phyloP scores from a whole-genome alignment of 2,888 invertebrate genomes.

The Chrysodeixis includens region DNA sequence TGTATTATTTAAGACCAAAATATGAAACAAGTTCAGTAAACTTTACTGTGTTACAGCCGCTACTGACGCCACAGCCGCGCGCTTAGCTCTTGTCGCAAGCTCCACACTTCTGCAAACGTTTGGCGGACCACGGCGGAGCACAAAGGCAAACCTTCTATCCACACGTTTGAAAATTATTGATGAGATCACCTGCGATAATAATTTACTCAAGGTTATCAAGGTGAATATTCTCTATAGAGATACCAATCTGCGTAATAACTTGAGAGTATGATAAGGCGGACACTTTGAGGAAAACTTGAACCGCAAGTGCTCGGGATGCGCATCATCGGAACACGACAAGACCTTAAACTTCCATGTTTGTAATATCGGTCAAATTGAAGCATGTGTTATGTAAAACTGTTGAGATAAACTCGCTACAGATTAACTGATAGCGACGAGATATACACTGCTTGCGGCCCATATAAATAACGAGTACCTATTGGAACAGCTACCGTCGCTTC shows the following conservation, averaged over 20 bases:
- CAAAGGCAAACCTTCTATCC: no score
- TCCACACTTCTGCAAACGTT: no score
- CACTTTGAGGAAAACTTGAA: background rate
- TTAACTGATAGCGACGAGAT: conserved; percentile 17
- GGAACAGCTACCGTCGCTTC: background rate
- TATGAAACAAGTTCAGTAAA: no score
- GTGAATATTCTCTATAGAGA: background rate
- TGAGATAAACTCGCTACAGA: conserved; percentile 33
- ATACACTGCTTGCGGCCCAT: conserved; percentile 5
- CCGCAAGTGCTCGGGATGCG: background rate
- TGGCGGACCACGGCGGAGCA: no score
- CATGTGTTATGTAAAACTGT: conserved; percentile 28
- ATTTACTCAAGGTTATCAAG: background rate
- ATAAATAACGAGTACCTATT: background rate
- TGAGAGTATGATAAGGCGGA: background rate
- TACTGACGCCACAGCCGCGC: no score
- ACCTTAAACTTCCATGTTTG: conserved; percentile 23
- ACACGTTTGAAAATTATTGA: no score
- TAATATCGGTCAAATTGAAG: conserved; percentile 40
- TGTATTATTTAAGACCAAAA: no score
- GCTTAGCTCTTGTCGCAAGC: no score
- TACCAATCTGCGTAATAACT: background rate
- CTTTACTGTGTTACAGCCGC: no score
- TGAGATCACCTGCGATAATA: no score
- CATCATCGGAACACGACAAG: background rate